Evolutionary conservation across 2,888 invertebrate species (phyloP).

Genomic region (Lepidochrysops patricia): DNA sequence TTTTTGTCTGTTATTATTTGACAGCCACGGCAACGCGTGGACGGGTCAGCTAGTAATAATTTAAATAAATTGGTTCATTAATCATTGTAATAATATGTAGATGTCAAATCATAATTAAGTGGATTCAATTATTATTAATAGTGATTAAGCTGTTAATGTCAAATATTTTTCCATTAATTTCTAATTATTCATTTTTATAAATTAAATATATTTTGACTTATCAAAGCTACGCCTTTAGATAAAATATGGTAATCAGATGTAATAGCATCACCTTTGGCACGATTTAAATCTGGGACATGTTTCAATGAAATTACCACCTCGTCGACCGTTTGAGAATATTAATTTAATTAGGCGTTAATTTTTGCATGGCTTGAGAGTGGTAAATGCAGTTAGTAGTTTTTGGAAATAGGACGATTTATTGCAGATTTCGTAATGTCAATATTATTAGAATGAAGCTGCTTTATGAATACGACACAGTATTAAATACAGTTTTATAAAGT

Average conservation of each 20-base stretch:
- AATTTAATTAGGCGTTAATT: conserved; percentile 26
- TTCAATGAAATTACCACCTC: conserved; percentile 30
- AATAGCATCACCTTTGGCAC: conserved; percentile 20
- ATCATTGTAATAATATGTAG: no score
- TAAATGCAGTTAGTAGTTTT: conserved; percentile 7
- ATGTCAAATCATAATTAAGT: no score
- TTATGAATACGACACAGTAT: no score
- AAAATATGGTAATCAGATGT: no score
- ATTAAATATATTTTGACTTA: not conserved
- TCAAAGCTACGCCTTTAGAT: not conserved
- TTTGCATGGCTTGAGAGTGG: not conserved
- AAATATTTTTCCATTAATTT: not conserved
- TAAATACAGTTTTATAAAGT: no score
- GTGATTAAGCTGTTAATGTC: no score
- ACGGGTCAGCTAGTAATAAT: no score
- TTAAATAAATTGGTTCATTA: no score
- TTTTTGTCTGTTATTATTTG: no score
- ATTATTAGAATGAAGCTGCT: no score
- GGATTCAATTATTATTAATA: no score
- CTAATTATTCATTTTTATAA: not conserved
- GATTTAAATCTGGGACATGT: conserved; percentile 27
- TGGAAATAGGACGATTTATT: not conserved
- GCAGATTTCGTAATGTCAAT: not conserved
- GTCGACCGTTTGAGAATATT: conserved; percentile 30
- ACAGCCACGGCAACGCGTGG: no score